Percentiles rank a stretch among this genome's conserved stretches.
Conservation (phyloP, 2,113 vertebrate genomes). For the Tragelaphus scriptus region DNA sequence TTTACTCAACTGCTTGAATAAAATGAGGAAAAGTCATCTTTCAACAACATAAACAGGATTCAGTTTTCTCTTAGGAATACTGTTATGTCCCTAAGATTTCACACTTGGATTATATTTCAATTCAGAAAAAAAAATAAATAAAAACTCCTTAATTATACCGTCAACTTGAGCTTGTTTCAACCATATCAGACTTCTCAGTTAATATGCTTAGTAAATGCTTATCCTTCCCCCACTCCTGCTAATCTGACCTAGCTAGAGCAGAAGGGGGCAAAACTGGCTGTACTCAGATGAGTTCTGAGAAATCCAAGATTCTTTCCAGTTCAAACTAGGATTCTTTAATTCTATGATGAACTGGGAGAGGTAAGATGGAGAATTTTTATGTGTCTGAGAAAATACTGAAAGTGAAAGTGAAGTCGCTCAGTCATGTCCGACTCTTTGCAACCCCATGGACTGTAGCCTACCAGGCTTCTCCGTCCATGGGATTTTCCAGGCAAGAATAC, state of each 20-base stretch:
- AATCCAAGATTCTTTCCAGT: background rate
- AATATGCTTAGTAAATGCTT: background rate
- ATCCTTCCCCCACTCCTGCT: background rate
- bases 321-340: background rate
- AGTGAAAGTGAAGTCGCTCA: too few species aligned
- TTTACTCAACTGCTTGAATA: conserved; percentile 11
- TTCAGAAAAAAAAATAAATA: background rate
- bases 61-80: background rate
- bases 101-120: background rate
- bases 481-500: too few species aligned
- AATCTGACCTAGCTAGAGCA: background rate
- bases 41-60: background rate
- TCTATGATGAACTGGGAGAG: background rate
- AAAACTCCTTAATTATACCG: background rate
- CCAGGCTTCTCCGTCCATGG: too few species aligned
- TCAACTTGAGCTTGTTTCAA: background rate
- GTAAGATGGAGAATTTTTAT: background rate
- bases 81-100: background rate
- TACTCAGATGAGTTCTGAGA: background rate
- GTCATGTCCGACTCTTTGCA: too few species aligned
- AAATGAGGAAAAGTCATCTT: background rate
- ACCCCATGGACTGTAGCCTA: too few species aligned
- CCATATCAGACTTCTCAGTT: background rate
- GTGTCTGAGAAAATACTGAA: background rate
- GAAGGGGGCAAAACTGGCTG: background rate